Evolutionary conservation across 2,797 vertebrate genomes (phyloP).

Genomic region (Myotis findleyi): DNA sequence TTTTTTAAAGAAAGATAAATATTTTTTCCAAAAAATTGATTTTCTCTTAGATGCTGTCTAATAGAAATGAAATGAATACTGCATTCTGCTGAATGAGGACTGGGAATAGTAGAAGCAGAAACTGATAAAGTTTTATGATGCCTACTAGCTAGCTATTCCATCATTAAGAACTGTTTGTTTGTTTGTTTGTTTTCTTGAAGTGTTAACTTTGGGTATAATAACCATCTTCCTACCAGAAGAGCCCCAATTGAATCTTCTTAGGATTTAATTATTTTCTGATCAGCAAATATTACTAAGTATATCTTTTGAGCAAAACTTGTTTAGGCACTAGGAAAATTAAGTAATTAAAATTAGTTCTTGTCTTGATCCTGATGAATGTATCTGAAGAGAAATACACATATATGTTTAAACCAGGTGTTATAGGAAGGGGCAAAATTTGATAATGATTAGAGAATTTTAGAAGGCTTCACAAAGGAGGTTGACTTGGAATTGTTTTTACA

Average conservation of each 20-base stretch:
- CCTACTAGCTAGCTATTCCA: not conserved
- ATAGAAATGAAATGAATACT: not conserved
- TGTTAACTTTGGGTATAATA: not conserved
- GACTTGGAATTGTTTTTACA: constrained; percentile 27
- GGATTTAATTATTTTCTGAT: constrained; percentile 1
- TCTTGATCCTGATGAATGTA: not conserved
- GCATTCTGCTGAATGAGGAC: not conserved
- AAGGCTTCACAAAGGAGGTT: not conserved
- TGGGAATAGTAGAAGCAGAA: not conserved
- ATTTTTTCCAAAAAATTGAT: not conserved
- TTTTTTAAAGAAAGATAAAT: constrained; percentile 51
- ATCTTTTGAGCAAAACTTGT: constrained; percentile 32
- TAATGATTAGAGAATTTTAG: constrained; percentile 32
- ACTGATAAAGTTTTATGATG: not conserved
- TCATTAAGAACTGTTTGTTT: not conserved
- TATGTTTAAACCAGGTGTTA: not conserved
- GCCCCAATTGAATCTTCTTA: not conserved
- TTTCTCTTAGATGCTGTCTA: not conserved
- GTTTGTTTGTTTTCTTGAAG: not conserved
- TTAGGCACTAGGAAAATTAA: constrained; percentile 28
- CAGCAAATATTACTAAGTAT: not conserved
- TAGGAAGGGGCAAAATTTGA: not conserved
- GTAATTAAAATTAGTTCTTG: not conserved
- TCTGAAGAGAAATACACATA: not conserved
- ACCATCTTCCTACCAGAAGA: not conserved